Evolutionary conservation across 2,888 invertebrate species (phyloP), one percentile per base, ranked within the genome.

Genomic region (Eupeodes luniger): DNA sequence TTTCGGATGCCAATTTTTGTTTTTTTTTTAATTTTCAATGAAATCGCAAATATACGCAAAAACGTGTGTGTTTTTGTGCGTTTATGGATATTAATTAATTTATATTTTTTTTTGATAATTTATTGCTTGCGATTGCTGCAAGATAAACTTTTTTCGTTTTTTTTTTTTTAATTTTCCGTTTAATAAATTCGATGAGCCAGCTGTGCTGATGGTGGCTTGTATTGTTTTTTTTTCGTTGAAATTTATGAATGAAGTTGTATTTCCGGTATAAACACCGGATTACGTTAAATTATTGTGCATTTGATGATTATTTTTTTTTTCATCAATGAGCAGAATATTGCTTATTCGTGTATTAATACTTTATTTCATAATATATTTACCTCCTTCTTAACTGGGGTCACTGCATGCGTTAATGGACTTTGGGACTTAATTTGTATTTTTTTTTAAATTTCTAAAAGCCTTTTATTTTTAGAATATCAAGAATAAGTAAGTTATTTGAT

Each of bases 191-290:
- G 86, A 82, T 86, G 86, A 82, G 74, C 75, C 57, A 70, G 82
- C 82, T 69, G 75, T 55, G 66, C 16, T 66, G 53, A 16, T 49
- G 10, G 12, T 55, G 34, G n/a, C 16, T 74, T 72, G 34, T 55
- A 49, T 61, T 80, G 16, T 4, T 75, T 27, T 27, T 19, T 19
- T 53, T 62, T 51, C 11, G 27, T 47, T 36, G 34, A 75, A 55
- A 75, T 85, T 87, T 77, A 87, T 87, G 87, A 87, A 88, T 88
- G 88, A 81, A 88, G 67, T 88, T 88, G 88, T 88, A 81, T 75
- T 85, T 85, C 81, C 88, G 88, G 78, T 64, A 66, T 69, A 27
- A 27, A 12, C 69, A 64, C 67, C 64, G 67, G 53, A 57, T 66
- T 67, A 88, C 72, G 27, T n/a, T 72, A 16, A 80, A 81, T 76